These are phyloP conservation scores for Theretra japonica DNA, from an alignment of 2,888 invertebrate species.

Conservation along the genomic window DNA sequence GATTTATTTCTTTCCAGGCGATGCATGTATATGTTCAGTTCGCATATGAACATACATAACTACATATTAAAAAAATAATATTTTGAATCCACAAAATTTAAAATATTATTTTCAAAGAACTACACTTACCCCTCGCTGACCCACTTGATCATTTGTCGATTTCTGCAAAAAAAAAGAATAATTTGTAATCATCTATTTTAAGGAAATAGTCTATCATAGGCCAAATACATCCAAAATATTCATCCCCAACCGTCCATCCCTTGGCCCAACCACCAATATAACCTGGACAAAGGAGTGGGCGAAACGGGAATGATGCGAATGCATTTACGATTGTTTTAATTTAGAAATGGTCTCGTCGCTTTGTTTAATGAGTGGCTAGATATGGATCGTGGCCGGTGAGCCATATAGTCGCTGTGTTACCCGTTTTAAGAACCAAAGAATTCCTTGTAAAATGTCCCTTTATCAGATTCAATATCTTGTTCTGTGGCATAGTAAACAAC, in stretches of 20 bases:
- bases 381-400: slow-evolving; percentile 59
- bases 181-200: too few species aligned
- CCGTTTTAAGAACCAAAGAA: background rate
- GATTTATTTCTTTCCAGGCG: too few species aligned
- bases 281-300: slow-evolving; percentile 78
- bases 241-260: slow-evolving; percentile 36
- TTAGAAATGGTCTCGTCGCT: slow-evolving; percentile 62
- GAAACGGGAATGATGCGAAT: slow-evolving; percentile 73
- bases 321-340: slow-evolving; percentile 76
- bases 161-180: too few species aligned
- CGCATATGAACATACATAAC: too few species aligned
- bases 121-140: too few species aligned
- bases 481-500: background rate
- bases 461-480: background rate
- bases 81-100: too few species aligned
- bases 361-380: slow-evolving; percentile 71
- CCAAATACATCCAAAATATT: too few species aligned
- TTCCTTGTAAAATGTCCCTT: background rate
- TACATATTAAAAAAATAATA: too few species aligned
- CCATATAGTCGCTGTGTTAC: slow-evolving; percentile 41
- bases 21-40: too few species aligned
- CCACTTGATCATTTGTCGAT: too few species aligned
- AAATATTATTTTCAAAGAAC: too few species aligned
- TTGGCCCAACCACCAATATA: slow-evolving; percentile 58
- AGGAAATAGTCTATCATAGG: too few species aligned